Conservation (phyloP, 2,113 vertebrate species). For the Calyptommatus sinebrachiatus region DNA sequence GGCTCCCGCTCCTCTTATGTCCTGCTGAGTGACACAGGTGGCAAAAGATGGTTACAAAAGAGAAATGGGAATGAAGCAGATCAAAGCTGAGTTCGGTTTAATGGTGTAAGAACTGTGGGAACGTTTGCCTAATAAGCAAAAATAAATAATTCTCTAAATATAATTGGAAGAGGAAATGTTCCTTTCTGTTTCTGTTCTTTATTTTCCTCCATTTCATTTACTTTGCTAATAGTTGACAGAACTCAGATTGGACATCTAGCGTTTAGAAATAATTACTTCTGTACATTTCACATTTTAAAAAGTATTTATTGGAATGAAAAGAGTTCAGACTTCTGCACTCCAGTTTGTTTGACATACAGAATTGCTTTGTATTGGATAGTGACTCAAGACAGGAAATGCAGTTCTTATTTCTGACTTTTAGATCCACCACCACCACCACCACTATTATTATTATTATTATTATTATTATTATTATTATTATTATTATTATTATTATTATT, state of each 20-base stretch:
- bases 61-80: constrained; percentile 21
- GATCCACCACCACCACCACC: too few species aligned
- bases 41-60: background rate
- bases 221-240: background rate
- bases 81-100: background rate
- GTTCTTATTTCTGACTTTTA: background rate
- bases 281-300: background rate
- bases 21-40: constrained; percentile 37
- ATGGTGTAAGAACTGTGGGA: background rate
- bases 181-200: background rate
- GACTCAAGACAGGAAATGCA: background rate
- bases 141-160: constrained; percentile 23
- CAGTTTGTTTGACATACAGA: background rate
- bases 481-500: too few species aligned
- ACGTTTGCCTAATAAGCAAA: fast-evolving
- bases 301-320: background rate
- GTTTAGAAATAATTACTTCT: background rate
- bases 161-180: constrained; percentile 11
- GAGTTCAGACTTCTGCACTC: background rate
- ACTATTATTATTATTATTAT: too few species aligned
- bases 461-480: too few species aligned
- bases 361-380: background rate
- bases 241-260: background rate
- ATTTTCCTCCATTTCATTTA: background rate
- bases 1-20: too few species aligned